Evolutionary conservation across 30 jellyfish, hydroid and myxozoan genomes (phyloP).

Genomic region (Pseudorhiza aurosa): DNA sequence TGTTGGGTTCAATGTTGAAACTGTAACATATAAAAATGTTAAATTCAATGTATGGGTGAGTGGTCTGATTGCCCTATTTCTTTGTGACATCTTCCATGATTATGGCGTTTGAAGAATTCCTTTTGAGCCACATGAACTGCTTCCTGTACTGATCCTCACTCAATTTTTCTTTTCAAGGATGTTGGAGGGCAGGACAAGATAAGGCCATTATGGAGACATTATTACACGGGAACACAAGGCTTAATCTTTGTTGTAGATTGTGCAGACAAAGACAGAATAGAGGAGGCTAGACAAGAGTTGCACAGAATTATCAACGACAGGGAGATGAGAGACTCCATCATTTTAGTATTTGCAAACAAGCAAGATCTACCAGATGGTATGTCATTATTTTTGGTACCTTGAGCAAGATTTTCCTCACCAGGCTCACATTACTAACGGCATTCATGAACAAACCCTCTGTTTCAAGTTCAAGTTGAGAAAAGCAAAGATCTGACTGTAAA

Average conservation of each 20-base stretch:
- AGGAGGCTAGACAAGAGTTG: conserved; percentile 98
- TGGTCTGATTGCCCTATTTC: no score
- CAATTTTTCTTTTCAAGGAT: conserved; percentile 76
- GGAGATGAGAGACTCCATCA: conserved; percentile 98
- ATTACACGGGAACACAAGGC: conserved; percentile 99
- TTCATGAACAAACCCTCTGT: no score
- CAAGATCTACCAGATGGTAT: conserved; percentile 98
- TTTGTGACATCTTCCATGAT: no score
- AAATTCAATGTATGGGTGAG: conserved; percentile 99
- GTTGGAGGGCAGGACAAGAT: conserved; percentile 99
- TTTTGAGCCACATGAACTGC: no score
- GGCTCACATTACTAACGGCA: no score
- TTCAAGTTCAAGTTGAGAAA: no score
- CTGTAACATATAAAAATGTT: conserved; percentile 97
- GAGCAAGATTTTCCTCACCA: no score
- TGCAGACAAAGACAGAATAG: conserved; percentile 98
- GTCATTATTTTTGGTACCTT: conserved; percentile 2
- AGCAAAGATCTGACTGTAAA: no score
- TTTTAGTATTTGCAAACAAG: conserved; percentile 92
- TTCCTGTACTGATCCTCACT: no score
- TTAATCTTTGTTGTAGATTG: conserved; percentile 96
- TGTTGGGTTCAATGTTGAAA: conserved; percentile 98
- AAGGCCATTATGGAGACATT: conserved; percentile 98
- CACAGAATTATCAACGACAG: conserved; percentile 97
- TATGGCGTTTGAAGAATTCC: no score